Evolutionary conservation across 2,888 invertebrate species (phyloP).

Genomic region (Mimachlamys varia): DNA sequence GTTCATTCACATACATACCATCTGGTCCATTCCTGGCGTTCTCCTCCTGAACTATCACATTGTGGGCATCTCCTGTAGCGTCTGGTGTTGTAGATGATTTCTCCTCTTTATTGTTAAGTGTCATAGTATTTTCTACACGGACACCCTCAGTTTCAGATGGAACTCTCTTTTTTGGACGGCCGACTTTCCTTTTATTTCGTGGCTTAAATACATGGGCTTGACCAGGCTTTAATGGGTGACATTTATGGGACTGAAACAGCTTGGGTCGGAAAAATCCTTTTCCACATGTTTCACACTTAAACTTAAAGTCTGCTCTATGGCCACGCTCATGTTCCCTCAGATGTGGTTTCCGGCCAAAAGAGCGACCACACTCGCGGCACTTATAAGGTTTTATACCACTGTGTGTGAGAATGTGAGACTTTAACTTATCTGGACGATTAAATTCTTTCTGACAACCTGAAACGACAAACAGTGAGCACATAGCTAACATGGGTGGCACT

Average conservation of each 20-base stretch:
- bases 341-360: constrained; percentile 79
- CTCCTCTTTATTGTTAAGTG: background rate
- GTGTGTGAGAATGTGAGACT: constrained; percentile 86
- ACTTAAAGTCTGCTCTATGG: constrained; percentile 76
- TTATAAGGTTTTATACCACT: constrained; percentile 81
- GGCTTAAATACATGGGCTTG: constrained; percentile 66
- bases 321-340: constrained; percentile 79
- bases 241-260: constrained; percentile 76
- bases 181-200: constrained; percentile 68
- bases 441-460: constrained; percentile 86
- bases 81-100: background rate
- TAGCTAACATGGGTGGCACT: too few relatives aligned
- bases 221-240: constrained; percentile 66
- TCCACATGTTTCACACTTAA: constrained; percentile 75
- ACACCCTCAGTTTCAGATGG: background rate
- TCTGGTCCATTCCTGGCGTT: background rate
- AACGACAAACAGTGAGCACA: constrained; percentile 36
- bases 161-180: constrained; percentile 72
- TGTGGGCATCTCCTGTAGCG: constrained; percentile 6
- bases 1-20: background rate
- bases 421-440: constrained; percentile 85
- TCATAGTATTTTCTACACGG: background rate
- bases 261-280: constrained; percentile 77
- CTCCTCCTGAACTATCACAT: constrained; percentile 6
- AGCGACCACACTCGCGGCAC: constrained; percentile 79